Percentiles rank a stretch among this genome's conserved stretches.
phyloP scores from a whole-genome alignment of 37 sponge, comb jelly and placozoan species.

The Cladorhizidae sp. region DNA sequence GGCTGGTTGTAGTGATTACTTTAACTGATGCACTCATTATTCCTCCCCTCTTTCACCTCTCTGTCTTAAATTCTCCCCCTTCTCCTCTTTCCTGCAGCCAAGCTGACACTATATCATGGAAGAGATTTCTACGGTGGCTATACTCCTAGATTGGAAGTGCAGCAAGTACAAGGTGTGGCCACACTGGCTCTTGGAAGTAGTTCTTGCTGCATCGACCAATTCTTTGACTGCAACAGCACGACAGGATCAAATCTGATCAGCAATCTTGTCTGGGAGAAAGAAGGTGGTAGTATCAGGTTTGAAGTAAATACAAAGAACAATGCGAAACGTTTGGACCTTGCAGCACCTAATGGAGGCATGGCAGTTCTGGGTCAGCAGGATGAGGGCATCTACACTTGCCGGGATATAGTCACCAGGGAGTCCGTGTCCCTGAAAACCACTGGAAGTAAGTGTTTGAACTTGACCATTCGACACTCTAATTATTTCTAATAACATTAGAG shows the following conservation, averaged over 20 bases:
- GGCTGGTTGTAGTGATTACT: too few relatives aligned
- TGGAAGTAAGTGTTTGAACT: not conserved
- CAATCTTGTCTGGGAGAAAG: slow-evolving; percentile 24
- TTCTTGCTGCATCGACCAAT: not conserved
- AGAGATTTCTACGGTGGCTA: not conserved
- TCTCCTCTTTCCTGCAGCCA: slow-evolving; percentile 18
- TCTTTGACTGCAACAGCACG: slow-evolving; percentile 48
- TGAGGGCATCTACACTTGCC: slow-evolving; percentile 24
- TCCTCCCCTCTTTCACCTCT: slow-evolving; percentile 34
- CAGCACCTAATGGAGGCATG: not conserved
- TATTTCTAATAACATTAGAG: too few relatives aligned
- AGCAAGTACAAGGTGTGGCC: slow-evolving; percentile 37
- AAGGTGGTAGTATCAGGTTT: not conserved
- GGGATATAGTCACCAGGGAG: slow-evolving; percentile 2
- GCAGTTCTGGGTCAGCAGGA: not conserved
- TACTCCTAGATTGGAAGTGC: not conserved
- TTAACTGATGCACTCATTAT: slow-evolving; percentile 16
- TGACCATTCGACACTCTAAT: too few relatives aligned
- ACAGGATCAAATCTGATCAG: not conserved
- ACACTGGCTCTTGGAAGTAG: slow-evolving; percentile 19
- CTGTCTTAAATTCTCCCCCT: slow-evolving; percentile 20
- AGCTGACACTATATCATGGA: not conserved
- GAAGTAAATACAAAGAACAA: not conserved
- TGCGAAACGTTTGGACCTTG: not conserved
- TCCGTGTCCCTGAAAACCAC: slow-evolving; percentile 17